These are phyloP conservation scores for Apocheima hispidaria DNA, from an alignment of 2,888 invertebrate species.

Conservation along the genomic window DNA sequence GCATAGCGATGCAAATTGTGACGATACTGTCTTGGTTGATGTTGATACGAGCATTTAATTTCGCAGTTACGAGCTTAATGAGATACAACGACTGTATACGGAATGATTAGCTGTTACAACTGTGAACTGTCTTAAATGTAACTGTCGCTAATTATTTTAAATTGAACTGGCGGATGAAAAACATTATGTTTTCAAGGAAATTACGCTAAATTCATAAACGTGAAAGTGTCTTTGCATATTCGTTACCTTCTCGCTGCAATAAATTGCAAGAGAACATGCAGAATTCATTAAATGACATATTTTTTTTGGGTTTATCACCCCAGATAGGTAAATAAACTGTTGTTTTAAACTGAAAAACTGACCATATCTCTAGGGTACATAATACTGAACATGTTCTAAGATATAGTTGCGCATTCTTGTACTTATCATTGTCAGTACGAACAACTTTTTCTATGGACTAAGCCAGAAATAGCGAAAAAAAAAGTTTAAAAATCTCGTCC, in stretches of 20 bases:
- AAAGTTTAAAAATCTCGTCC: too few species aligned
- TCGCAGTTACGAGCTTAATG: slow-evolving; percentile 21
- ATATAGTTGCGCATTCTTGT: too few species aligned
- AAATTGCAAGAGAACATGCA: too few species aligned
- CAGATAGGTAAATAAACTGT: too few species aligned
- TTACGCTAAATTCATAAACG: background rate
- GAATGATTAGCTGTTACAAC: slow-evolving; percentile 9
- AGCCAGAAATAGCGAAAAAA: too few species aligned
- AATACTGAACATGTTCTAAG: too few species aligned
- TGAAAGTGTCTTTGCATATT: background rate
- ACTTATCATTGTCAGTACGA: too few species aligned
- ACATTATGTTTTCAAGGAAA: background rate
- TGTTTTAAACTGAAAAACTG: too few species aligned
- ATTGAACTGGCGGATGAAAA: background rate
- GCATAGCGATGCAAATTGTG: slow-evolving; percentile 70
- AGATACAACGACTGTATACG: slow-evolving; percentile 11
- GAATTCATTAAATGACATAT: too few species aligned
- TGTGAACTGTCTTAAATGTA: slow-evolving; percentile 7
- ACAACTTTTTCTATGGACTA: too few species aligned
- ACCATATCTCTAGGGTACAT: too few species aligned
- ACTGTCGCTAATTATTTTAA: slow-evolving; percentile 13
- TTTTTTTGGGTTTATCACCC: too few species aligned
- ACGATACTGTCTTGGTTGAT: slow-evolving; percentile 31
- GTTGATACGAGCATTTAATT: slow-evolving; percentile 28
- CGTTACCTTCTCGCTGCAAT: background rate